Evolutionary conservation across 1,140 invertebrate genomes (phyloP), one percentile per base, ranked within the genome.

Genomic region (Delia radicum): DNA sequence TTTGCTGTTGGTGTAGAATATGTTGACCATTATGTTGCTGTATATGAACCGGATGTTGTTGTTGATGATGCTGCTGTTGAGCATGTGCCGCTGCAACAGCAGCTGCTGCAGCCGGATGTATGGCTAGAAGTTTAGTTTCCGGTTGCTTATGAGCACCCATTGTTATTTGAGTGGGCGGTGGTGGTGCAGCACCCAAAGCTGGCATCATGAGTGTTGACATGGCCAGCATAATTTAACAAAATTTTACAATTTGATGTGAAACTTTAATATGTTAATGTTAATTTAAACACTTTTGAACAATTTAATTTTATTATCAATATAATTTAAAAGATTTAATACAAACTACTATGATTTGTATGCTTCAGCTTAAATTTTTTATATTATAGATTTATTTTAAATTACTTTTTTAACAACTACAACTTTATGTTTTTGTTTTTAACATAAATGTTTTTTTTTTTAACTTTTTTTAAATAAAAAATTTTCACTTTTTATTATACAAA

Each of bases 151-250:
- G 85, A 75, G 84, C 83, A 71, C 83, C 85, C 80, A 86, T 85
- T 55, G 84, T 80, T 73, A 86, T 85, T 81, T 83, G 85, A 21
- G 65, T 21, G 75, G 85, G 84, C 65, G 82, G 82, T 76, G 82
- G 83, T 81, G 80, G 72, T 18, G 21, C 31, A 21, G 29, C 65
- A 33, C 83, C 82, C 79, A 83, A 82, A 73, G 82, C 83, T 77
- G 85, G 84, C 84, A 86, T 86, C 85, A 86, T 86, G 78, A 86
- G 76, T 75, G 85, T 86, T 80, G 84, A 85, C 85, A 86, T 85
- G 78, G 83, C 81, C 84, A 86, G 79, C 85, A 86, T 86, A 79
- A 83, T 85, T 84, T 82, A n/a, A n/a, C n/a, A n/a, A n/a, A n/a
- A n/a, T n/a, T n/a, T n/a, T n/a, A n/a, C n/a, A n/a, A n/a, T n/a